phyloP scores from a whole-genome alignment of 1,140 invertebrate species.

The Sminthurides bifidus region DNA sequence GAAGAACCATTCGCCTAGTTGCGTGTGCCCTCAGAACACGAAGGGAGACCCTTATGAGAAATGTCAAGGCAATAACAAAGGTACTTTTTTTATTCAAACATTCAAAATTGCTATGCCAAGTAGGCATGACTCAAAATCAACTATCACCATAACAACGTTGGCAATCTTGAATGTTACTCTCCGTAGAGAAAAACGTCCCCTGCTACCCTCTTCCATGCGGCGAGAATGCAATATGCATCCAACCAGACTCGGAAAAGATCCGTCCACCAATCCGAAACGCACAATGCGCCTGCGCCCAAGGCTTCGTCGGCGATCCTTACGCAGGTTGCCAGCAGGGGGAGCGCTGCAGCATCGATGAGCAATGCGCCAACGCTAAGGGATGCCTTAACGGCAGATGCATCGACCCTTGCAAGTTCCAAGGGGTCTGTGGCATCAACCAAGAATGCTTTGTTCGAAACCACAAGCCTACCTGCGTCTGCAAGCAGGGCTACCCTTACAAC shows the following conservation, averaged over 20 bases:
- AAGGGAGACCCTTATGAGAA: no score
- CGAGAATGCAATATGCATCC: neutral
- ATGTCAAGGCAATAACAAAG: no score
- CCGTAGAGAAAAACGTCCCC: neutral
- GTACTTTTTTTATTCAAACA: no score
- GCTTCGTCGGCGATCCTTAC: neutral
- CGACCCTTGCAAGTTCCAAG: neutral
- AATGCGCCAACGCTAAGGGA: neutral
- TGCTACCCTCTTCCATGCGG: constrained; percentile 1
- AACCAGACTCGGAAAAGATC: no score
- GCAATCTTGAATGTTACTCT: no score
- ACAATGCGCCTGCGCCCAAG: neutral
- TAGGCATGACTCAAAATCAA: no score
- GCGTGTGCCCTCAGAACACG: neutral
- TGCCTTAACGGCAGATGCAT: neutral
- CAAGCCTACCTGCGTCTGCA: neutral
- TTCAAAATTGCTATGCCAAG: no score
- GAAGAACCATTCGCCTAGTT: neutral
- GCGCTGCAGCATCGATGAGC: neutral
- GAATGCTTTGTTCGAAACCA: neutral
- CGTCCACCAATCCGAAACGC: neutral
- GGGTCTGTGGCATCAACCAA: neutral
- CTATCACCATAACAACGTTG: no score
- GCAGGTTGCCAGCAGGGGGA: neutral
- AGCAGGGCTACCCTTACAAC: neutral